phyloP scores from a whole-genome alignment of 2,113 vertebrate species.

The Fregetta grallaria region DNA sequence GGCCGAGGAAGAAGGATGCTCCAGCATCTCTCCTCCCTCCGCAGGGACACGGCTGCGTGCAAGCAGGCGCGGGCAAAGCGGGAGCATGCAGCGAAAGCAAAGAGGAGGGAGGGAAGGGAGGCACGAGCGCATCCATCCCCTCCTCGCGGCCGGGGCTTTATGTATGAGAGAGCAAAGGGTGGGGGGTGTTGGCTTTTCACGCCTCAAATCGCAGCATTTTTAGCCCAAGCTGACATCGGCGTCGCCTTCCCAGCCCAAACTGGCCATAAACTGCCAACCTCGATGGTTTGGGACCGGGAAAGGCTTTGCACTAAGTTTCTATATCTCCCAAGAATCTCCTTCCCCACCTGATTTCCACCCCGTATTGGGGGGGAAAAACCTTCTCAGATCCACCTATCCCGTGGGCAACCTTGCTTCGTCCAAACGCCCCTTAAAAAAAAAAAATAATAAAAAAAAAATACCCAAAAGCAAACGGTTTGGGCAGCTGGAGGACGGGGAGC shows the following conservation, averaged over 20 bases:
- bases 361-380: not conserved
- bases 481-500: not conserved
- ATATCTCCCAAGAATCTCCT: not conserved
- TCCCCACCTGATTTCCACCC: slow-evolving; percentile 23
- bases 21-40: not conserved
- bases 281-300: not conserved
- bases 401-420: not conserved
- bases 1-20: not conserved
- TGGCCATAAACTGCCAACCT: not conserved
- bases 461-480: not conserved
- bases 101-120: not conserved
- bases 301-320: not conserved
- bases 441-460: not conserved
- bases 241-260: not conserved
- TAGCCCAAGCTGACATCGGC: not conserved
- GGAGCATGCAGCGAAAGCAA: not conserved
- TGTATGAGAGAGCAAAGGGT: not conserved
- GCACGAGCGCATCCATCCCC: not conserved
- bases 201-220: not conserved
- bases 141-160: not conserved
- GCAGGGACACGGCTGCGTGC: fast-evolving
- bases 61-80: not conserved
- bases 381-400: slow-evolving; percentile 5
- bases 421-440: not conserved
- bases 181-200: not conserved